These are phyloP conservation scores for Hypselothyrea guttata DNA, from an alignment of 2,888 invertebrate species.

Conservation along the genomic window DNA sequence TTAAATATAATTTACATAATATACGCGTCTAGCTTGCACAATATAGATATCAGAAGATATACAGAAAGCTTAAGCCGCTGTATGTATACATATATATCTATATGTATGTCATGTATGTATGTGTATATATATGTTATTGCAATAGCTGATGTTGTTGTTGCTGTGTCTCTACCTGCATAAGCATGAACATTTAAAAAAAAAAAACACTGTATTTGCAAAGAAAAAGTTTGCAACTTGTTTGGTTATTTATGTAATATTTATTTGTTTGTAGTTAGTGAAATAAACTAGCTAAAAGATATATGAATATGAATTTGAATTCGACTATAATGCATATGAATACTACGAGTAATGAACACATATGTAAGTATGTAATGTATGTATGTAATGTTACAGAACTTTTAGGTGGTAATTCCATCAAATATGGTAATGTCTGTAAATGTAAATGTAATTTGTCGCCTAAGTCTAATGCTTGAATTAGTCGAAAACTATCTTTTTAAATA, in stretches of 20 bases:
- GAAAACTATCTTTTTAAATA: too few species aligned
- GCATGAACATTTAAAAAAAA: not conserved
- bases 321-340: not conserved
- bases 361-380: too few species aligned
- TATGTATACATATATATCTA: slow-evolving; percentile 12
- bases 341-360: not conserved
- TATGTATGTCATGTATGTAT: too few species aligned
- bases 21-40: slow-evolving; percentile 14
- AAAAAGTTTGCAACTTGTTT: too few species aligned
- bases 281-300: not conserved
- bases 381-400: slow-evolving; percentile 1
- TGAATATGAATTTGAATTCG: not conserved
- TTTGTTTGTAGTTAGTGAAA: too few species aligned
- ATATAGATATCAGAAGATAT: slow-evolving; percentile 13
- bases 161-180: too few species aligned
- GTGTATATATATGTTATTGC: too few species aligned
- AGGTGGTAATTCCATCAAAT: too few species aligned
- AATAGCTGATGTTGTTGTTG: slow-evolving; percentile 9
- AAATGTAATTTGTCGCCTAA: not conserved
- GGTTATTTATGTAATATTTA: too few species aligned
- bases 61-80: not conserved
- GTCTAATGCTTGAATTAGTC: too few species aligned
- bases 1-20: slow-evolving; percentile 12
- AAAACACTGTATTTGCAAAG: not conserved
- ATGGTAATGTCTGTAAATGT: slow-evolving; percentile 3